Conservation (phyloP, 2,113 vertebrate genomes). For the Aldabrachelys gigantea region DNA sequence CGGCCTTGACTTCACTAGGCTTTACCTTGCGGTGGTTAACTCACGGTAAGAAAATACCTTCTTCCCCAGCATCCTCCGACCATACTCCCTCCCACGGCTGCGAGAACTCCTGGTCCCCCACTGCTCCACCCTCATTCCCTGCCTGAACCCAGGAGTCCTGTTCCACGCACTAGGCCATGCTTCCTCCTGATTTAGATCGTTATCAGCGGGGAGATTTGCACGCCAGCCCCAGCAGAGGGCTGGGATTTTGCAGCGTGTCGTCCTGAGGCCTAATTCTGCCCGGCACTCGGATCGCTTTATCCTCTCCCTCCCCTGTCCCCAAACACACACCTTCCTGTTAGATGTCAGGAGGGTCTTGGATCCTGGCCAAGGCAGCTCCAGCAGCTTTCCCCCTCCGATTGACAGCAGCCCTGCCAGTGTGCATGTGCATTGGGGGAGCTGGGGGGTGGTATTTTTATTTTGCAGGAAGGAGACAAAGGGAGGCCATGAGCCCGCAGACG, state of each 20-base stretch:
- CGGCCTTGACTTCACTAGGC: background rate
- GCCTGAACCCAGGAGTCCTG: background rate
- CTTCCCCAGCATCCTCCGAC: background rate
- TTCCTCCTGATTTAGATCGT: background rate
- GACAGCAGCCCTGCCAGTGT: constrained; percentile 7
- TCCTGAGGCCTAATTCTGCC: background rate
- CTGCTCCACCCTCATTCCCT: background rate
- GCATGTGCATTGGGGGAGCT: background rate
- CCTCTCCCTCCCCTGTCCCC: background rate
- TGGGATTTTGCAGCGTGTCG: background rate
- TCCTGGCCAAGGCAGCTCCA: background rate
- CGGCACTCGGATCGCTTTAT: background rate
- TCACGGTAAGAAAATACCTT: background rate
- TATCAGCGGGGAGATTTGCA: background rate
- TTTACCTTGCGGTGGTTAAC: background rate
- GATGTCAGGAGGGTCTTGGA: constrained; percentile 68
- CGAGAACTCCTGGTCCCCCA: background rate
- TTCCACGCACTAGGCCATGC: background rate
- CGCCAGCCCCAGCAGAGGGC: background rate
- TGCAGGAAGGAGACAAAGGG: constrained; percentile 13
- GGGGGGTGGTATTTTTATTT: background rate
- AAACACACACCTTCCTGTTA: constrained; percentile 36
- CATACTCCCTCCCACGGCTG: background rate
- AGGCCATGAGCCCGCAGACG: background rate
- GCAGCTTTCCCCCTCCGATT: constrained; percentile 1